Evolutionary conservation across 2,888 invertebrate genomes (phyloP).

Genomic region (Agrochola lychnidis): DNA sequence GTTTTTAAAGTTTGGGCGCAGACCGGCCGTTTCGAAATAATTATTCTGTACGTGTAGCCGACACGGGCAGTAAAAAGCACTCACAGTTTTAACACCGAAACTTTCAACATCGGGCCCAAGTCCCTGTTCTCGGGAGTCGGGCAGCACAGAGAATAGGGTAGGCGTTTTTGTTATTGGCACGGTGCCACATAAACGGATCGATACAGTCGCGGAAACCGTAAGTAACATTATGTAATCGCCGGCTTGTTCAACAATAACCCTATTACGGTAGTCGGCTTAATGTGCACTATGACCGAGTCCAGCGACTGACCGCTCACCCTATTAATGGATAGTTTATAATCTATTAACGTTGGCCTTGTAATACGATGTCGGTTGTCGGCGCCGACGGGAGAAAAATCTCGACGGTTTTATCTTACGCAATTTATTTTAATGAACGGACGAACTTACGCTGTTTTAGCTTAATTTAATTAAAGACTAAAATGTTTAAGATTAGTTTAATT

Average conservation of each 20-base stretch:
- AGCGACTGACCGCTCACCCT: slow-evolving; percentile 57
- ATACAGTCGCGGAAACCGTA: slow-evolving; percentile 77
- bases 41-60: slow-evolving; percentile 53
- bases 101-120: slow-evolving; percentile 74
- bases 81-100: slow-evolving; percentile 75
- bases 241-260: slow-evolving; percentile 76
- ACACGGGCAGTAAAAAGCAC: slow-evolving; percentile 66
- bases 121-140: slow-evolving; percentile 71
- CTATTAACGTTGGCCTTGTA: slow-evolving; percentile 54
- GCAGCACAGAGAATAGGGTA: slow-evolving; percentile 74
- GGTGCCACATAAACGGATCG: slow-evolving; percentile 86
- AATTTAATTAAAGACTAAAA: slow-evolving; percentile 55
- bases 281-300: slow-evolving; percentile 55
- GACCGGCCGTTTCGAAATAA: slow-evolving; percentile 46
- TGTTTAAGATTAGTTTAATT: slow-evolving; percentile 45
- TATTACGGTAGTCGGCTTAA: slow-evolving; percentile 61
- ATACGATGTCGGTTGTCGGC: slow-evolving; percentile 20
- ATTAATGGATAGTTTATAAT: slow-evolving; percentile 57
- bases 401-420: slow-evolving; percentile 43
- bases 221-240: slow-evolving; percentile 84
- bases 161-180: slow-evolving; percentile 85
- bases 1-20: slow-evolving; percentile 39
- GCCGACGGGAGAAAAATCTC: slow-evolving; percentile 44
- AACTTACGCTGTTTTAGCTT: slow-evolving; percentile 44
- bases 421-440: slow-evolving; percentile 60